phyloP scores from a whole-genome alignment of 1,140 invertebrate genomes.

The Drosophila simulans region DNA sequence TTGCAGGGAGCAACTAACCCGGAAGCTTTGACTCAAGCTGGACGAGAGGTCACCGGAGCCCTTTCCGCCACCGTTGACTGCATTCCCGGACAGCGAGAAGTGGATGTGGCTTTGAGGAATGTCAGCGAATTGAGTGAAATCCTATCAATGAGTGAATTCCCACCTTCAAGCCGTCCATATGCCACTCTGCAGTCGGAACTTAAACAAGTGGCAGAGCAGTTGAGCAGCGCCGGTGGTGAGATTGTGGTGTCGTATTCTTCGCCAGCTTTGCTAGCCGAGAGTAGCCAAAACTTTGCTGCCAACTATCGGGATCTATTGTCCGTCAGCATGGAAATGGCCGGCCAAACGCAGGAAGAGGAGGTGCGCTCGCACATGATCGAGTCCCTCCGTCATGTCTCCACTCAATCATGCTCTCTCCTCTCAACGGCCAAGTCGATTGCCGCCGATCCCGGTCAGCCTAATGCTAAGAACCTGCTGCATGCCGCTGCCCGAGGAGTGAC shows the following conservation, averaged over 20 bases:
- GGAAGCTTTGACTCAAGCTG: conserved; percentile 87
- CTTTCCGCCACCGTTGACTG: conserved; percentile 88
- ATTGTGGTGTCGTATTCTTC: conserved; percentile 88
- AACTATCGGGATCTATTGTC: conserved; percentile 92
- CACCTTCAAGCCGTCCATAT: conserved; percentile 90
- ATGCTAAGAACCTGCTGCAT: conserved; percentile 94
- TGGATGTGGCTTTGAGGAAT: conserved; percentile 93
- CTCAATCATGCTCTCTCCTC: conserved; percentile 94
- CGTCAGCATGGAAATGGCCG: conserved; percentile 93
- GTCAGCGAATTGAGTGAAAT: conserved; percentile 91
- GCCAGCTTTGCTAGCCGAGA: conserved; percentile 89
- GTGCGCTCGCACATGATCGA: conserved; percentile 92
- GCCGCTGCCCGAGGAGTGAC: conserved; percentile 95
- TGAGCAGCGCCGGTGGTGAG: conserved; percentile 94
- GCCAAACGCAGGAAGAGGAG: conserved; percentile 90
- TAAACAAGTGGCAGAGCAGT: conserved; percentile 91
- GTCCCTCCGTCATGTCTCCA: conserved; percentile 94
- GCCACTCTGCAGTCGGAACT: conserved; percentile 94
- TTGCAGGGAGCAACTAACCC: conserved; percentile 87
- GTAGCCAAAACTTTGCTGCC: conserved; percentile 91
- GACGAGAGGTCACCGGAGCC: conserved; percentile 85
- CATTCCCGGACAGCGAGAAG: conserved; percentile 94
- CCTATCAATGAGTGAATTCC: conserved; percentile 90
- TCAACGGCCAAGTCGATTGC: conserved; percentile 95
- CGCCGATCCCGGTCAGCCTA: conserved; percentile 94